Base-by-base conservation (phyloP, 2,113 vertebrate species). In the Mystacornis crossleyi region DNA sequence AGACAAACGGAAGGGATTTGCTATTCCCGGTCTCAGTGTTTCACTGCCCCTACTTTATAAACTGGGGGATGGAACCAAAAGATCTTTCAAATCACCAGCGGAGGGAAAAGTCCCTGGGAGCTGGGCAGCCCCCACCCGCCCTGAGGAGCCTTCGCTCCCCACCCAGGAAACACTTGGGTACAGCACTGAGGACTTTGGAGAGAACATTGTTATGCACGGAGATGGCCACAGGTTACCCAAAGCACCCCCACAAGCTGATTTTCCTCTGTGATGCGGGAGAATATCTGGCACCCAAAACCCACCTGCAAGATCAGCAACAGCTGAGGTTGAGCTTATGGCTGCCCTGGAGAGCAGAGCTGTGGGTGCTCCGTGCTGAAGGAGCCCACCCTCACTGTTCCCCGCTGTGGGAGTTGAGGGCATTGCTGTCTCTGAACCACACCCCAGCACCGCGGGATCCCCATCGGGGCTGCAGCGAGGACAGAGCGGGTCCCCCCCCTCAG, bases 1-100 rank as follows among this genome's bases (percentile, higher is more conserved):
- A 98, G 97, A 98, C 98, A 98, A 98, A 98, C 98, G 98, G 97
- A 98, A 98, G 96, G 98, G 95, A 98, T 98, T 98, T 98, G 98
- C 97, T 95, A 96, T 97, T 97, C 97, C 97, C 51, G 69, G 91
- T 97, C 98, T 97, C 96, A 98, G 95, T 96, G 95, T 98, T 97
- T 97, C 66, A 1, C 93, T 95, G 92, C 89, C 83, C 84, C 71
- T 88, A 69, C 85, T 97, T 90, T 96, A 81, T 90, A 75, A 95
- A 92, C 67, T 11, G 47, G 45, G 80, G 83, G 96, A 94, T 93
- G 47, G 90, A 96, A 73, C 89, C 55, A 66, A 97, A 91, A 97
- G 75, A 81, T 80, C 97, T 96, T 96, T 91, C 93, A 97, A 96
- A 97, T 88, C 54, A 15, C 45, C 77, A 90, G 90, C 0, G 4